Conservation (phyloP, 30 jellyfish, hydroid and myxozoan genomes). For the Nemopilema nomurai region DNA sequence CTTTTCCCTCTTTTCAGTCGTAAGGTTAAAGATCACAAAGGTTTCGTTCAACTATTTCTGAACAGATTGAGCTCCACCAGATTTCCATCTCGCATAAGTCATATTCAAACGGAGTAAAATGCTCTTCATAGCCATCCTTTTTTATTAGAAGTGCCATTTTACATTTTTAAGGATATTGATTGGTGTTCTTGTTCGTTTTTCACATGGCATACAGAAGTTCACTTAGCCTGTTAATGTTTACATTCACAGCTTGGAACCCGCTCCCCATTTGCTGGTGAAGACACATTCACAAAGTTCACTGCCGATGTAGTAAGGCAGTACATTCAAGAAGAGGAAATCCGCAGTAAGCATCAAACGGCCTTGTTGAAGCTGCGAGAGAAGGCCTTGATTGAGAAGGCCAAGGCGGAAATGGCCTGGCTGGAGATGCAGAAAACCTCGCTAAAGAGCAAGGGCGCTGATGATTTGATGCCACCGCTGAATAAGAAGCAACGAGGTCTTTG, state of each 20-base stretch:
- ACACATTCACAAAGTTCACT: slow-evolving; percentile 81
- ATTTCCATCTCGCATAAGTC: too few species aligned
- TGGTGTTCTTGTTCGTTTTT: background rate
- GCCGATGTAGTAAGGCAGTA: slow-evolving; percentile 83
- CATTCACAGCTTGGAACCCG: slow-evolving; percentile 51
- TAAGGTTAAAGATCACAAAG: too few species aligned
- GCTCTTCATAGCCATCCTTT: too few species aligned
- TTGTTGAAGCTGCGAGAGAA: slow-evolving; percentile 84
- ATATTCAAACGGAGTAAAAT: too few species aligned
- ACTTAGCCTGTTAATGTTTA: background rate
- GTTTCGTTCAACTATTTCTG: too few species aligned
- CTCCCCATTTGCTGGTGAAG: slow-evolving; percentile 93
- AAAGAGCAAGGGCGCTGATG: slow-evolving; percentile 83
- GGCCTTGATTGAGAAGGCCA: slow-evolving; percentile 86
- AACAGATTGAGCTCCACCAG: too few species aligned
- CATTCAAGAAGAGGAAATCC: slow-evolving; percentile 90
- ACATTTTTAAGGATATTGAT: too few species aligned
- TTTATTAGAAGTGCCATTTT: too few species aligned
- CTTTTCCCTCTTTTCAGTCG: too few species aligned
- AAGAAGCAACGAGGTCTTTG: slow-evolving; percentile 89
- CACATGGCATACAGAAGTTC: background rate
- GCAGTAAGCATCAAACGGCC: slow-evolving; percentile 91
- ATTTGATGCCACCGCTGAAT: slow-evolving; percentile 90
- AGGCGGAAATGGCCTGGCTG: slow-evolving; percentile 94
- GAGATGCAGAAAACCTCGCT: slow-evolving; percentile 81